Base-by-base conservation (phyloP, 2,797 vertebrate species). In the Sardinella longiceps region DNA sequence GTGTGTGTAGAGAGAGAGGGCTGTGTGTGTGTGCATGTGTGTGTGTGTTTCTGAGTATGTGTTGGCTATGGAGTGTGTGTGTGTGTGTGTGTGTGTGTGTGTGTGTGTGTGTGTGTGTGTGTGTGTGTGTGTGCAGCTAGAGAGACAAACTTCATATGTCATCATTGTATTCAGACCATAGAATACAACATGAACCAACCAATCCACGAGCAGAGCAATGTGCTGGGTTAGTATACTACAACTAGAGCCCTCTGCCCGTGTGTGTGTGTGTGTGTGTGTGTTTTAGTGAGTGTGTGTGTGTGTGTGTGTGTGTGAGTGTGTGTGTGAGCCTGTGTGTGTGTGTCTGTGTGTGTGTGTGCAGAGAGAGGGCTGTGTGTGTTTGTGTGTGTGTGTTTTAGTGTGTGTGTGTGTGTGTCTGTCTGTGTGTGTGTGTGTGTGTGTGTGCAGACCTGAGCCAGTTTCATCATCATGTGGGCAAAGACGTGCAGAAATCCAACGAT, bases 401-500 rank as follows among this genome's bases (percentile, higher is more conserved):
- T 63, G 12, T 15, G 56, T 60, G 56, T 60, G 56, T 58, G 53
- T 60, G 56, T 60, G 56, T 60, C 20, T 60, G 1, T 5, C 2
- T 25, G 14, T 25, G 58, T 60, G 56, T 63, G 58, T 30, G 60
- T 70, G 30, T 37, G 9, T 18, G 7, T 37, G 30, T 20, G 30
- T 30, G 48, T 4, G 18, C 83, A 81, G 89, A 99, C 98, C 97
- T 99, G 98, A 0, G 98, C 98, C 84, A 99, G 91, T 82, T 98
- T 99, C 97, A 98, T 99, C 97, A 99, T 99, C 98, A 99, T 97
- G 92, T 99, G 98, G 0, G 98, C 97, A 85, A 99, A 99, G 87
- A 99, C 97, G 63, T 99, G 98, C 81, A 99, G 97, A 91, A 99
- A 99, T 1, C 98, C 98, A 0, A 99, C 97, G 14, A 99, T 97